Conservation (phyloP, 2,113 vertebrate species). For the Oncorhynchus keta region DNA sequence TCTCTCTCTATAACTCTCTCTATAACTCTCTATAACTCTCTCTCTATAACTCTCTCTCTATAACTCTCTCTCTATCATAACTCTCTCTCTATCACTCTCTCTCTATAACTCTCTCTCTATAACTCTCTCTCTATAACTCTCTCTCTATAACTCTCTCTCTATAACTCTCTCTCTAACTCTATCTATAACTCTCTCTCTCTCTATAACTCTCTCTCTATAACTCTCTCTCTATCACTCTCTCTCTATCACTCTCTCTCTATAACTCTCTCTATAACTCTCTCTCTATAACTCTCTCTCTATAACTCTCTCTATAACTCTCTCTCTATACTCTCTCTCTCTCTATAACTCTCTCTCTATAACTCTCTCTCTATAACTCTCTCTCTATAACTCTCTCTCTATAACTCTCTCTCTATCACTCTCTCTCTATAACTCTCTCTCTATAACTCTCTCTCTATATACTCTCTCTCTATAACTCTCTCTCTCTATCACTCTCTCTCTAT, state of each 20-base stretch:
- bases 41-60: neutral
- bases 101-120: neutral
- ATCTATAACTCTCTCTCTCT: neutral
- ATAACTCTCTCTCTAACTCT: neutral
- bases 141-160: neutral
- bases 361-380: neutral
- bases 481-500: neutral
- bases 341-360: neutral
- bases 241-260: neutral
- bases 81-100: too few species aligned
- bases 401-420: neutral
- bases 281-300: neutral
- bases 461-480: neutral
- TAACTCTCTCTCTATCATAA: too few species aligned
- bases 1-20: neutral
- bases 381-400: neutral
- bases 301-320: too few species aligned
- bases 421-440: neutral
- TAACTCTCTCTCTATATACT: neutral
- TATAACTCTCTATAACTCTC: too few species aligned
- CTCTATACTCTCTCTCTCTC: too few species aligned
- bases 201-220: neutral
- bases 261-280: neutral
- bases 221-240: too few species aligned
- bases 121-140: neutral